phyloP scores from a whole-genome alignment of 2,113 vertebrate genomes.

The Lepus europaeus region DNA sequence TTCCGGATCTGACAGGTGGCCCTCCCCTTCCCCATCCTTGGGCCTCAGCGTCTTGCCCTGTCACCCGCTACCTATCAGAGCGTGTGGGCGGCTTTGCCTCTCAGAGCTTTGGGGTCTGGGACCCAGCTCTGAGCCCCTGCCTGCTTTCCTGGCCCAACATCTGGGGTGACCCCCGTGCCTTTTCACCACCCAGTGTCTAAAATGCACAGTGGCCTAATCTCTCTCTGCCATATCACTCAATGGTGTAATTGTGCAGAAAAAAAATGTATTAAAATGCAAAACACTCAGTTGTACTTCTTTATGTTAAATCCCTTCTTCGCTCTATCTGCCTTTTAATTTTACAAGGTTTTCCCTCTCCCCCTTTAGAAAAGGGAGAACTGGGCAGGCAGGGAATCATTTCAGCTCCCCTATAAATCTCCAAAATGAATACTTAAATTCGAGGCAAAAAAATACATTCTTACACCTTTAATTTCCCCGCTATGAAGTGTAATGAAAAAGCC shows the following conservation, averaged over 20 bases:
- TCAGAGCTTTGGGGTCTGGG: not conserved
- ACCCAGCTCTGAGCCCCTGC: not conserved
- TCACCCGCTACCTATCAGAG: too few relatives aligned
- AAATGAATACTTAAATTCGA: conserved; percentile 89
- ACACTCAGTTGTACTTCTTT: conserved; percentile 82
- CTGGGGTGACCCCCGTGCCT: conserved; percentile 29
- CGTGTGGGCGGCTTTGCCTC: not conserved
- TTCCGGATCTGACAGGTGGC: too few relatives aligned
- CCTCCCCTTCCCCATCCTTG: too few relatives aligned
- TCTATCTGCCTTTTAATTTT: conserved; percentile 85
- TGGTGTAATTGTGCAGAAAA: conserved; percentile 89
- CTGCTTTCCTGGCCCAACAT: not conserved
- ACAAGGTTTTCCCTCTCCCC: conserved; percentile 78
- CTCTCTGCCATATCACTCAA: conserved; percentile 85
- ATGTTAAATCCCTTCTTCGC: conserved; percentile 85
- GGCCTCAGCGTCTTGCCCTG: too few relatives aligned
- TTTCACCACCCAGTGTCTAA: conserved; percentile 80
- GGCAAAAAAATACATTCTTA: conserved; percentile 88
- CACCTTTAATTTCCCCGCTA: conserved; percentile 91
- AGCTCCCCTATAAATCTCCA: conserved; percentile 87
- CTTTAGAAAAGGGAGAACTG: conserved; percentile 81
- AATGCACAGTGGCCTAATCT: conserved; percentile 87
- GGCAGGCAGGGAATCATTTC: conserved; percentile 85
- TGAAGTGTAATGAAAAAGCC: conserved; percentile 90
- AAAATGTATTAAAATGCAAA: conserved; percentile 90